phyloP scores from a whole-genome alignment of 2,888 invertebrate species.

The Marasmarcha lunaedactyla region DNA sequence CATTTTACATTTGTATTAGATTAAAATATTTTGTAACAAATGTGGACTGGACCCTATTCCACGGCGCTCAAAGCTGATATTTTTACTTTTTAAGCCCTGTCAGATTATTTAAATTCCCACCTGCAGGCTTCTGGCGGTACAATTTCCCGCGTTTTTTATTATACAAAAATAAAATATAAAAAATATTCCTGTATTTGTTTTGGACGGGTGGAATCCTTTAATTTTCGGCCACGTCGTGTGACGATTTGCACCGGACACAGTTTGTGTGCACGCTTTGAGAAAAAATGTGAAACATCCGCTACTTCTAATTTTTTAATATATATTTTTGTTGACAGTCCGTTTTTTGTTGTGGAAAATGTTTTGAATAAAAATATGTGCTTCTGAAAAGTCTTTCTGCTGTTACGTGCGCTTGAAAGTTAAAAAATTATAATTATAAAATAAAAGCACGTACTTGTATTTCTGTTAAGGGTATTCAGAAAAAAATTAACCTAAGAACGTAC shows the following conservation, averaged over 20 bases:
- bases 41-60: neutral
- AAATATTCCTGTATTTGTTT: conserved; percentile 67
- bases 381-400: too few species aligned
- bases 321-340: conserved; percentile 14
- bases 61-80: conserved; percentile 67
- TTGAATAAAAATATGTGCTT: too few species aligned
- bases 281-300: conserved; percentile 44
- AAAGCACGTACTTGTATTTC: too few species aligned
- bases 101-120: conserved; percentile 72
- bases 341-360: neutral
- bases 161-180: conserved; percentile 66
- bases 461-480: too few species aligned
- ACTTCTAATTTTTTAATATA: conserved; percentile 29
- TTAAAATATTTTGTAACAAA: too few species aligned
- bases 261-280: conserved; percentile 48
- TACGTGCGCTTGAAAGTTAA: too few species aligned
- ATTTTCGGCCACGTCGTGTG: conserved; percentile 61
- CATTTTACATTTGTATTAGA: too few species aligned
- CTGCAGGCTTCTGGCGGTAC: conserved; percentile 38
- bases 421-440: too few species aligned
- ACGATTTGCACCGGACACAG: conserved; percentile 39
- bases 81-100: conserved; percentile 67
- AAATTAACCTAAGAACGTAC: too few species aligned
- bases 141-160: conserved; percentile 51
- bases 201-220: conserved; percentile 66